These are phyloP conservation scores for Crossocerus cetratus DNA, from an alignment of 2,888 invertebrate species.

Conservation along the genomic window DNA sequence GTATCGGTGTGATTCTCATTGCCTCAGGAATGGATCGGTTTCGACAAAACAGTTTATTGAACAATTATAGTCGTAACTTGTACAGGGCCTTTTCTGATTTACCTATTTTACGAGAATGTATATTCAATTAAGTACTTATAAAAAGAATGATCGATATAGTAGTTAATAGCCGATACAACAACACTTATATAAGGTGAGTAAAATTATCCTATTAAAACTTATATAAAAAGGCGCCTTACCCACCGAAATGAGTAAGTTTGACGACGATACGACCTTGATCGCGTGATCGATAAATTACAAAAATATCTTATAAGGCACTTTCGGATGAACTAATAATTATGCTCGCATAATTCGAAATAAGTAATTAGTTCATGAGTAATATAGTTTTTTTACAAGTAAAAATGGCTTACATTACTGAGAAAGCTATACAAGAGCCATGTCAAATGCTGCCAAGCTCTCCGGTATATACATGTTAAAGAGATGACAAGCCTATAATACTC, in stretches of 20 bases:
- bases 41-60: constrained; percentile 43
- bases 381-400: constrained; percentile 33
- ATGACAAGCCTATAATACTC: constrained; percentile 48
- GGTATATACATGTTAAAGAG: constrained; percentile 14
- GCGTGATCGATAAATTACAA: constrained; percentile 55
- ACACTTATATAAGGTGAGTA: constrained; percentile 14
- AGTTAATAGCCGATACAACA: not conserved
- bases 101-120: constrained; percentile 36
- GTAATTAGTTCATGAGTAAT: constrained; percentile 40
- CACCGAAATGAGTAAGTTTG: not conserved
- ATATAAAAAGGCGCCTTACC: not conserved
- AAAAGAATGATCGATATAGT: constrained; percentile 21
- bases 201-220: constrained; percentile 3
- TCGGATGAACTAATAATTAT: constrained; percentile 45
- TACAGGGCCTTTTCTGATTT: constrained; percentile 47
- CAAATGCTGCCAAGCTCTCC: not conserved
- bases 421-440: not conserved
- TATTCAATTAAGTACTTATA: constrained; percentile 60
- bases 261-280: not conserved
- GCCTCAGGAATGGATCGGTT: constrained; percentile 11
- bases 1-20: constrained; percentile 58
- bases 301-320: constrained; percentile 63
- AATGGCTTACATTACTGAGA: constrained; percentile 6
- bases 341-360: constrained; percentile 34
- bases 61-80: constrained; percentile 38